Evolutionary conservation across 2,113 vertebrate species (phyloP), one percentile per base, ranked within the genome.

Genomic region (Etia nguti): DNA sequence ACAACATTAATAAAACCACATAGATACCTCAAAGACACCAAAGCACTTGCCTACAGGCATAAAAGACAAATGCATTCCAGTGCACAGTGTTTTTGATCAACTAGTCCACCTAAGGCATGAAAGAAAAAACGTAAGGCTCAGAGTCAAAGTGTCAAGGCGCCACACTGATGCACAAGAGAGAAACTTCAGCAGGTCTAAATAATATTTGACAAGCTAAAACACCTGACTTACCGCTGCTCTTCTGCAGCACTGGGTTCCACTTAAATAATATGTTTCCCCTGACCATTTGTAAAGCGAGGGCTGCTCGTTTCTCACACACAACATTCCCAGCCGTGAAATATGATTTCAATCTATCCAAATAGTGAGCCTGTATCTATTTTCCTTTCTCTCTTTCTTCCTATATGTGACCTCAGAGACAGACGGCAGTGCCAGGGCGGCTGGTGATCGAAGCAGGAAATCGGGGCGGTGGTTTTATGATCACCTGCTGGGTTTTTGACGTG

Each of bases 291-390:
- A 79, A 85, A 82, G 79, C 1, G 6, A 46, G 82, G 77, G 36
- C 82, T 29, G 87, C 34, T 89, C 79, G 55, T 81, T 91, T 81
- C 77, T 46, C n/a, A 8, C 79, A n/a, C 57, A 29, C 31, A 81
- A 75, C 77, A 50, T 88, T 89, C 62, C 86, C 43, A 83, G 85
- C 83, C 18, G 36, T 85, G 93, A 94, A 92, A 92, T 85, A 91
- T 89, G 56, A 90, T 90, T 90, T 91, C 75, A 89, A 86, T 90
- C 77, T 68, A 38, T 82, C 79, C 48, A 73, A 80, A 84, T 10
- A 68, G 56, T 5, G 11, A 43, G 20, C 5, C 68, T 85, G 77
- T 43, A 41, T 79, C 73, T 79, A 10, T 81, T 22, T 48, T 34
- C 52, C 11, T 52, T 8, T 56, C 11, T 8, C 73, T 16, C 26